phyloP scores from a whole-genome alignment of 2,113 vertebrate genomes.

The Dunckerocampus dactyliophorus region DNA sequence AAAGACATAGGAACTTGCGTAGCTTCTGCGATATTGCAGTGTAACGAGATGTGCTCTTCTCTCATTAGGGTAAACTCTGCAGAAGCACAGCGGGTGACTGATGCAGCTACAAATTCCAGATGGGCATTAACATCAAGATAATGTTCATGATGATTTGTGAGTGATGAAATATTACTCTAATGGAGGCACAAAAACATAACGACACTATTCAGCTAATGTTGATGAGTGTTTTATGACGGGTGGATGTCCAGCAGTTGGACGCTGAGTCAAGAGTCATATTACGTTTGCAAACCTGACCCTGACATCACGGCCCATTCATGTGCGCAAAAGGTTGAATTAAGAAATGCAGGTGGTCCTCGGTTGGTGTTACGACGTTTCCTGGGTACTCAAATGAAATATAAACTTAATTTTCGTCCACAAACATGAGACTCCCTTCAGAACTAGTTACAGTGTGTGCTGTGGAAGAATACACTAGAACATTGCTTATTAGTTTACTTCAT shows the following conservation, averaged over 20 bases:
- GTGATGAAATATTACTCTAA: constrained; percentile 47
- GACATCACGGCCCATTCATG: constrained; percentile 14
- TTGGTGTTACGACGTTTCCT: too few species aligned
- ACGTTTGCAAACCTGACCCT: constrained; percentile 31
- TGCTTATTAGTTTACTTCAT: too few species aligned
- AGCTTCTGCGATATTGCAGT: neutral
- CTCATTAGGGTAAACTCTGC: constrained; percentile 19
- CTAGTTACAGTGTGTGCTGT: too few species aligned
- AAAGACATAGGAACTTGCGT: neutral
- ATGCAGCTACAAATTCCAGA: constrained; percentile 43
- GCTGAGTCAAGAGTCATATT: constrained; percentile 21
- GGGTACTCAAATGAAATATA: too few species aligned
- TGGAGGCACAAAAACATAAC: constrained; percentile 47
- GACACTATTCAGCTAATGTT: constrained; percentile 38
- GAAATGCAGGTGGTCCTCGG: neutral
- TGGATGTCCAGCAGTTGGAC: constrained; percentile 32
- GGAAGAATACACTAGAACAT: too few species aligned
- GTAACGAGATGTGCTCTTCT: neutral
- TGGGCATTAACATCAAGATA: constrained; percentile 61
- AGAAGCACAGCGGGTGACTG: constrained; percentile 10
- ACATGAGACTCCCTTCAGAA: too few species aligned
- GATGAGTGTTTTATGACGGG: constrained; percentile 45
- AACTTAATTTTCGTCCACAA: too few species aligned
- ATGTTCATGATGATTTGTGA: constrained; percentile 47
- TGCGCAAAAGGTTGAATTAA: constrained; percentile 36